A percentile compares a stretch with the other conserved stretches of the same genome.
These are phyloP conservation scores for Hydroisotoma schaefferi DNA, from an alignment of 2,888 invertebrate species.

Conservation along the genomic window DNA sequence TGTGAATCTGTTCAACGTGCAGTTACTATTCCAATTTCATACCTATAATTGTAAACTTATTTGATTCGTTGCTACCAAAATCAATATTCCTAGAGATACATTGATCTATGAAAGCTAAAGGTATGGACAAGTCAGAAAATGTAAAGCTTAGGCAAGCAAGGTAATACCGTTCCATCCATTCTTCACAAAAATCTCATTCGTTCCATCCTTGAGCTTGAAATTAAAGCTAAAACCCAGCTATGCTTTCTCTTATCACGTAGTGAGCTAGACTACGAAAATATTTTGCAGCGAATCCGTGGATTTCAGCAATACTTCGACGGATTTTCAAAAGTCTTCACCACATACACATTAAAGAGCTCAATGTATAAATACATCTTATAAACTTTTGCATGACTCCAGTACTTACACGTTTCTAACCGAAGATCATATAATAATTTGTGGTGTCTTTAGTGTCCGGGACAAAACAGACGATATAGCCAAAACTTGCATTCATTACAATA, in stretches of 20 bases:
- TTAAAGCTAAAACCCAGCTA: background rate
- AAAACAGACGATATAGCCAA: slow-evolving; percentile 32
- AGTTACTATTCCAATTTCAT: too few species aligned
- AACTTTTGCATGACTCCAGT: background rate
- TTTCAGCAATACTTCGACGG: slow-evolving; percentile 20
- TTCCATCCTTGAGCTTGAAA: background rate
- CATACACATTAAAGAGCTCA: slow-evolving; percentile 13
- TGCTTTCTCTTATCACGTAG: background rate
- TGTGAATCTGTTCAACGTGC: too few species aligned
- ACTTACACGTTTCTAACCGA: too few species aligned
- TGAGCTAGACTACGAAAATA: slow-evolving; percentile 12
- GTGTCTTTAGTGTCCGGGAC: slow-evolving; percentile 25
- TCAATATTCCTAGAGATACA: too few species aligned
- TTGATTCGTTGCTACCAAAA: too few species aligned
- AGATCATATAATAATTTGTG: too few species aligned
- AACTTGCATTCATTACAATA: slow-evolving; percentile 23
- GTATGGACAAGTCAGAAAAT: too few species aligned
- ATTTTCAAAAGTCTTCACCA: slow-evolving; percentile 16
- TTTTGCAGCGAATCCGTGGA: slow-evolving; percentile 11
- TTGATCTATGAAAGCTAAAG: too few species aligned
- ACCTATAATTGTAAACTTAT: too few species aligned
- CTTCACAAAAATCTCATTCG: background rate
- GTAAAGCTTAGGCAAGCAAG: too few species aligned
- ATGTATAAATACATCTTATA: background rate
- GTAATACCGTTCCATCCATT: too few species aligned